These are phyloP conservation scores for Aleiodes alternator DNA, from an alignment of 2,888 invertebrate genomes.

Conservation along the genomic window DNA sequence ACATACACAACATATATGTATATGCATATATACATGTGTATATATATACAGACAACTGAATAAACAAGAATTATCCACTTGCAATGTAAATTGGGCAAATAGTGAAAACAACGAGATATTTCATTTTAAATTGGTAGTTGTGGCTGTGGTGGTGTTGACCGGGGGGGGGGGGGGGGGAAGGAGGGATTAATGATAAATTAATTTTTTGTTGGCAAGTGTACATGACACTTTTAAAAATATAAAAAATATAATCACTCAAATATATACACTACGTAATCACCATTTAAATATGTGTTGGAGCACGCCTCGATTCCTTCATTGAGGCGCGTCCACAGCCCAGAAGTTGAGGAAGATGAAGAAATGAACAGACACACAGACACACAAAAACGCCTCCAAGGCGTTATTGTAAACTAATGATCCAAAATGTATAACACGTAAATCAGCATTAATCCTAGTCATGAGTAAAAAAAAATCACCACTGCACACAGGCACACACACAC, in stretches of 20 bases:
- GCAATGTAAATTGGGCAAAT: not conserved
- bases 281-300: conserved; percentile 28
- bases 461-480: not conserved
- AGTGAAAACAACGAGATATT: not conserved
- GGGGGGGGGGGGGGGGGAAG: no score
- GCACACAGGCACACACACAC: not conserved
- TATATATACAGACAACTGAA: not conserved
- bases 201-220: not conserved
- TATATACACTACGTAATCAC: conserved; percentile 26
- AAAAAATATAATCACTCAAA: not conserved
- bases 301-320: conserved; percentile 33
- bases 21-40: no score
- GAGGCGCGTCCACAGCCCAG: conserved; percentile 22
- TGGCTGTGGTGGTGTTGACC: no score
- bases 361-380: not conserved
- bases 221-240: not conserved
- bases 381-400: no score
- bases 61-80: conserved; percentile 13
- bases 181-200: not conserved
- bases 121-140: no score
- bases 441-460: not conserved
- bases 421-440: conserved; percentile 1
- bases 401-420: not conserved
- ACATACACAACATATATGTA: no score
- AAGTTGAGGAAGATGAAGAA: conserved; percentile 2